Evolutionary conservation across 1,140 invertebrate species (phyloP), one percentile per base, ranked within the genome.

Genomic region (Brachionus koreanus): DNA sequence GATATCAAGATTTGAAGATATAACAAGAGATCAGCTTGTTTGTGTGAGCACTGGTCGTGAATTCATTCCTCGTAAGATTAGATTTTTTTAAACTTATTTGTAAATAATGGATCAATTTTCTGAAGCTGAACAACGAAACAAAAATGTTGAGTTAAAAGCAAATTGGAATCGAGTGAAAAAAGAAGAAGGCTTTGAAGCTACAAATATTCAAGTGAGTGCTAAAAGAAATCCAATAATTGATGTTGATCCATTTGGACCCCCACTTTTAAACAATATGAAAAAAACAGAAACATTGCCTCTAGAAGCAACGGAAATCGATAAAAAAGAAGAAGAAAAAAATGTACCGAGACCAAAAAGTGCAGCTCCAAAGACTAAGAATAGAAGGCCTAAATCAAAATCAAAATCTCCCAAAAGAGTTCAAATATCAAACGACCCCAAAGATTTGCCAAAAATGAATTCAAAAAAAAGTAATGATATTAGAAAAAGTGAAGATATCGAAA

Each of bases 91-190:
- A n/a, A n/a, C 16, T 39, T 37, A 43, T 42, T 39, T 19, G 16
- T 65, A 10, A 33, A 65, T 29, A 10, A 72, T 42, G 7, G 6
- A 39, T 46, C 16, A 37, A 25, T 12, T 35, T 67, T 4, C n/a
- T n/a, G n/a, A n/a, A 82, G 57, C 79, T 33, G 79, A 69, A 3
- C 57, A 42, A 65, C 67, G 65, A n/a, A 74, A 83, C 16, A 83
- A 85, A 7, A 81, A 84, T 12, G 84, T 87, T 23, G 86, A 88
- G 67, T 84, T 88, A 5, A 87, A 87, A 82, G 87, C 87, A 6
- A 87, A 87, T 83, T 88, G 87, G 87, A 84, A 85, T 4, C 83
- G 87, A n/a, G 86, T 87, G n/a, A 82, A 85, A 10, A 86, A 85
- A 76, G 83, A 86, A 65, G 86, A 88, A 83, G 87, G 87, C n/a